Percentiles rank a stretch among this genome's conserved stretches.
Evolutionary conservation across 2,113 vertebrate genomes (phyloP).

Genomic region (Callorhinus ursinus): DNA sequence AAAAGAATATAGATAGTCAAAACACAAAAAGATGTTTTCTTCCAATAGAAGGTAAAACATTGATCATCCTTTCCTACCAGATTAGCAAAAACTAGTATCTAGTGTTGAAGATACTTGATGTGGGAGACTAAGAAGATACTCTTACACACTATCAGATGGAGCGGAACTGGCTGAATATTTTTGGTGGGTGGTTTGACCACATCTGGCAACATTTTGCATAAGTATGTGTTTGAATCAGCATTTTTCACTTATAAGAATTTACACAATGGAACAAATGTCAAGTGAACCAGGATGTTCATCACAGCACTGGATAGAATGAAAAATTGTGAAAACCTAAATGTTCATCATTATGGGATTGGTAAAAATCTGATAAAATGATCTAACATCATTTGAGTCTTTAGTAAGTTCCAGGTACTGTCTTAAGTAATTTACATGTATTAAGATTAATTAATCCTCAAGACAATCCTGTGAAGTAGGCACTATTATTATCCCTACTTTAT

Average conservation of each 20-base stretch:
- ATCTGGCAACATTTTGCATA: background rate
- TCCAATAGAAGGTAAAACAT: background rate
- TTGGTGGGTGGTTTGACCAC: background rate
- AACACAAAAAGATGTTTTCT: background rate
- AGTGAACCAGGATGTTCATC: background rate
- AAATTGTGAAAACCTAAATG: background rate
- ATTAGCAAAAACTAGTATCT: background rate
- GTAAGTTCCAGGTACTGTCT: background rate
- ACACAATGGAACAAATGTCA: background rate
- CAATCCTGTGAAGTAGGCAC: background rate
- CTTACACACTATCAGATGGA: background rate
- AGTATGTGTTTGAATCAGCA: background rate
- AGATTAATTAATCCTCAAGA: background rate
- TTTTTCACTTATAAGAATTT: constrained; percentile 24
- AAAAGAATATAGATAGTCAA: background rate
- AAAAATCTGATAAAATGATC: background rate
- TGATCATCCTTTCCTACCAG: background rate
- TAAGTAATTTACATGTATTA: background rate
- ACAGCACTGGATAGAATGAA: background rate
- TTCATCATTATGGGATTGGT: background rate
- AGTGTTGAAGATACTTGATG: background rate
- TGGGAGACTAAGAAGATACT: background rate
- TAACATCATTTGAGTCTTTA: background rate
- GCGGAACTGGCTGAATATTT: background rate
- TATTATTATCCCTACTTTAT: background rate